Percentiles rank a stretch among this genome's conserved stretches.
Evolutionary conservation across 2,797 vertebrate species (phyloP).

Genomic region (Eulemur mongoz): DNA sequence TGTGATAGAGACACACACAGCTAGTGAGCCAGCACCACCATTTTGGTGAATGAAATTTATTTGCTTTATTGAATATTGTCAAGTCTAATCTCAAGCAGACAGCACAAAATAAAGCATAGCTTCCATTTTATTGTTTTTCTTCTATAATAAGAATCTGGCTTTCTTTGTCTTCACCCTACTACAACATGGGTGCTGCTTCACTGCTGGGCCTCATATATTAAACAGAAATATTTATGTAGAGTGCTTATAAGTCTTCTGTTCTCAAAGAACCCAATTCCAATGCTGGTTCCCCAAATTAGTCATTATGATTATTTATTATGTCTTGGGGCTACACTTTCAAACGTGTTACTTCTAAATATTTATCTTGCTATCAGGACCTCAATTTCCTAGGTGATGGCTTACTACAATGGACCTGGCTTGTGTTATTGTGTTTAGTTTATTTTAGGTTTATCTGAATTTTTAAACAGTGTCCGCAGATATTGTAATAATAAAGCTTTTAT

Average conservation of each 20-base stretch:
- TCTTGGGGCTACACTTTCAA: not conserved
- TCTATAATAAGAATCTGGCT: not conserved
- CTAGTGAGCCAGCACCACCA: not conserved
- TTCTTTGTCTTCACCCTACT: not conserved
- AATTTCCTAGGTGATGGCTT: conserved; percentile 44
- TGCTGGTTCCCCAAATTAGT: not conserved
- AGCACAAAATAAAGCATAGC: not conserved
- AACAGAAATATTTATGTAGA: not conserved
- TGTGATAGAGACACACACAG: not conserved
- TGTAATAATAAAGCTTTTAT: conserved; percentile 21
- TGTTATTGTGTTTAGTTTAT: not conserved
- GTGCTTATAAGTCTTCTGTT: not conserved
- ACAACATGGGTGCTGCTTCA: not conserved
- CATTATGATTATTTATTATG: not conserved
- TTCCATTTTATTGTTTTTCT: conserved; percentile 4
- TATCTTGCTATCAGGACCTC: not conserved
- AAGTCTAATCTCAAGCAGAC: not conserved
- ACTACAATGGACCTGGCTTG: not conserved
- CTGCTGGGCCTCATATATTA: not conserved
- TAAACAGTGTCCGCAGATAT: conserved; percentile 45
- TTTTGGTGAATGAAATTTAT: not conserved
- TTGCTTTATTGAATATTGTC: conserved; percentile 18
- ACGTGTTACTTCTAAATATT: conserved; percentile 49
- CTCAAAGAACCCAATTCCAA: conserved; percentile 18
- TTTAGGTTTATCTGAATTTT: conserved; percentile 52